These are phyloP conservation scores for Hofmannophila pseudospretella DNA, from an alignment of 2,888 invertebrate species.

Conservation along the genomic window DNA sequence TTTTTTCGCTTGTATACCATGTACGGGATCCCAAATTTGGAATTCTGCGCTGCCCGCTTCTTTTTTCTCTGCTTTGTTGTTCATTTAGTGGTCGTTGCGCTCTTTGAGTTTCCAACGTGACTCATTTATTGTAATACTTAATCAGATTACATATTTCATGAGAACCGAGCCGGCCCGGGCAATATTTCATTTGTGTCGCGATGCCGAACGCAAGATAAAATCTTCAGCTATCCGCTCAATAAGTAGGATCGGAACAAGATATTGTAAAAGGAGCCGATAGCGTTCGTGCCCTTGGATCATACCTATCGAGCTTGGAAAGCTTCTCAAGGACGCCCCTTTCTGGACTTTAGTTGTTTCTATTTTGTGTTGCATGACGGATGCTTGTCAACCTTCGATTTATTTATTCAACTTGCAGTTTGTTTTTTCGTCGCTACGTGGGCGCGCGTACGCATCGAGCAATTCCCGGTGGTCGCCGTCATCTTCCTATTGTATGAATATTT, in stretches of 20 bases:
- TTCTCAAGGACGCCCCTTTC: slow-evolving; percentile 12
- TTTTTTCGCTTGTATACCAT: background rate
- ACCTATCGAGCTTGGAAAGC: slow-evolving; percentile 2
- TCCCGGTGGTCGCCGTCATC: slow-evolving; percentile 47
- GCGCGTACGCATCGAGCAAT: slow-evolving; percentile 21
- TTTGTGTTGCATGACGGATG: slow-evolving; percentile 7
- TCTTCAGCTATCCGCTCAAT: slow-evolving; percentile 54
- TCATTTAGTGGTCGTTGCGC: slow-evolving; percentile 31
- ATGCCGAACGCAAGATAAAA: slow-evolving; percentile 54
- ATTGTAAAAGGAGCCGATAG: slow-evolving; percentile 46
- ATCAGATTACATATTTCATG: slow-evolving; percentile 59
- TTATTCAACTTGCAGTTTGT: slow-evolving; percentile 22
- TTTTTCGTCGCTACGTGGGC: slow-evolving; percentile 37
- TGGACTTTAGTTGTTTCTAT: slow-evolving; percentile 5
- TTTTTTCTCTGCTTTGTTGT: slow-evolving; percentile 26
- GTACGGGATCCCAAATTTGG: slow-evolving; percentile 6
- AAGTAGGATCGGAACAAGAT: slow-evolving; percentile 50
- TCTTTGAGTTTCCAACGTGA: slow-evolving; percentile 34
- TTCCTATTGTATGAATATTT: slow-evolving; percentile 68
- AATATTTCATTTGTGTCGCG: slow-evolving; percentile 60
- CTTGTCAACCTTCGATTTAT: slow-evolving; percentile 8
- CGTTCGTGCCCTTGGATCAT: slow-evolving; percentile 29
- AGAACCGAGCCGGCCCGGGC: slow-evolving; percentile 37
- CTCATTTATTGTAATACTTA: slow-evolving; percentile 46
- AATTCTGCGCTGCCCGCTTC: slow-evolving; percentile 7